phyloP scores from a whole-genome alignment of 2,888 invertebrate genomes.

The Chrysolina americana region DNA sequence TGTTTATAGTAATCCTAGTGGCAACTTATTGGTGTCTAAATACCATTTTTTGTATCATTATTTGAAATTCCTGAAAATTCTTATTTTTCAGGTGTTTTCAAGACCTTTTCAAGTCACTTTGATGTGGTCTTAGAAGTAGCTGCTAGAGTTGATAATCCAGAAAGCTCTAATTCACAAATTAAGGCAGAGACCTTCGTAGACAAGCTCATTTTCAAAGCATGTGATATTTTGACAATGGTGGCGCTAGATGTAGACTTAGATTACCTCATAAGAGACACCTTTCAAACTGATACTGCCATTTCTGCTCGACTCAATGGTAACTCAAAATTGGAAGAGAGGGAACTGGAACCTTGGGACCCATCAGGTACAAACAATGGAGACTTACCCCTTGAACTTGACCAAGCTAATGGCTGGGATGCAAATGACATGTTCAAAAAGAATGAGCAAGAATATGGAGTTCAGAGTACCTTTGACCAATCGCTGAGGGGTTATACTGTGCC shows the following conservation, averaged over 20 bases:
- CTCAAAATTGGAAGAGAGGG: slow-evolving; percentile 77
- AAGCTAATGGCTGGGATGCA: slow-evolving; percentile 96
- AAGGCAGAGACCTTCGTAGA: slow-evolving; percentile 81
- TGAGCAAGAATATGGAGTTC: slow-evolving; percentile 89
- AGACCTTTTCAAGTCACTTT: slow-evolving; percentile 90
- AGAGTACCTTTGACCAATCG: slow-evolving; percentile 92
- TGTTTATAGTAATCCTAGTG: too few relatives aligned
- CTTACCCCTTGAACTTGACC: slow-evolving; percentile 80
- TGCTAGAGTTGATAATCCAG: slow-evolving; percentile 83
- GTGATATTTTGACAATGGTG: slow-evolving; percentile 87
- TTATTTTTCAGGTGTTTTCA: slow-evolving; percentile 75
- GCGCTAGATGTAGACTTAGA: slow-evolving; percentile 90
- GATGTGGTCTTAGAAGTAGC: slow-evolving; percentile 91
- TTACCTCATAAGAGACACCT: slow-evolving; percentile 89
- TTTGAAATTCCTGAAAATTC: neutral
- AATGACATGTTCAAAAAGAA: slow-evolving; percentile 97
- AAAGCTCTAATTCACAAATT: slow-evolving; percentile 70
- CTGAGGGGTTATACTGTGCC: slow-evolving; percentile 93
- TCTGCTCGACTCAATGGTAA: slow-evolving; percentile 76
- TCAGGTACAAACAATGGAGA: slow-evolving; percentile 74
- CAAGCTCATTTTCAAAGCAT: slow-evolving; percentile 86
- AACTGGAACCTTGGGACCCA: slow-evolving; percentile 92
- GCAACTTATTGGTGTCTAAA: neutral
- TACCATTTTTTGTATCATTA: neutral
- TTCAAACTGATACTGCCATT: slow-evolving; percentile 92